Evolutionary conservation across 2,113 vertebrate species (phyloP).

Genomic region (Hyperopisus bebe): DNA sequence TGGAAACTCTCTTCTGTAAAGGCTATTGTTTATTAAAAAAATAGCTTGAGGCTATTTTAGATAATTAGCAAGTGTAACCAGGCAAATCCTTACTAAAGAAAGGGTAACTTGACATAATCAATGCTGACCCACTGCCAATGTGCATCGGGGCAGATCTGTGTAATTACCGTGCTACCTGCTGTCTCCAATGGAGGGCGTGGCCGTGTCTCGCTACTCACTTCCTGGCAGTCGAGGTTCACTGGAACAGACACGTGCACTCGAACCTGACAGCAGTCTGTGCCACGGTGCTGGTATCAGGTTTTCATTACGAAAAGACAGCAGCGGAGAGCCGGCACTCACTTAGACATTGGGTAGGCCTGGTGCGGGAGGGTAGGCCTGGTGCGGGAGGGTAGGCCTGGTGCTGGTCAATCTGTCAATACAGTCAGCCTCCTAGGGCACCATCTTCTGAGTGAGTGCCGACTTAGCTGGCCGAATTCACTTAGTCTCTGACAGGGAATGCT

Average conservation of each 20-base stretch:
- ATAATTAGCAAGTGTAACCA: conserved; percentile 10
- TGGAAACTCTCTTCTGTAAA: not conserved
- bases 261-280: not conserved
- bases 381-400: not conserved
- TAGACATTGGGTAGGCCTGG: not conserved
- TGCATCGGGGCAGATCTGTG: not conserved
- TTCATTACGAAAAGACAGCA: not conserved
- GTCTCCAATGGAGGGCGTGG: not conserved
- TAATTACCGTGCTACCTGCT: not conserved
- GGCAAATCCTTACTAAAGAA: not conserved
- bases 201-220: not conserved
- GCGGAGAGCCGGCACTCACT: not conserved
- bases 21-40: not conserved
- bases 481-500: not conserved
- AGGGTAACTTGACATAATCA: conserved; percentile 6
- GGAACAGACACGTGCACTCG: not conserved
- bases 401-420: not conserved
- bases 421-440: not conserved
- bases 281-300: not conserved
- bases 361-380: not conserved
- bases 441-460: not conserved
- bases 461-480: not conserved
- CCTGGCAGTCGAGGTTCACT: not conserved
- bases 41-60: not conserved
- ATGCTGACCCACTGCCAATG: not conserved